A percentile compares a stretch with the other conserved stretches of the same genome.
Evolutionary conservation across 2,888 invertebrate species (phyloP).

Genomic region (Marasmarcha lunaedactyla): DNA sequence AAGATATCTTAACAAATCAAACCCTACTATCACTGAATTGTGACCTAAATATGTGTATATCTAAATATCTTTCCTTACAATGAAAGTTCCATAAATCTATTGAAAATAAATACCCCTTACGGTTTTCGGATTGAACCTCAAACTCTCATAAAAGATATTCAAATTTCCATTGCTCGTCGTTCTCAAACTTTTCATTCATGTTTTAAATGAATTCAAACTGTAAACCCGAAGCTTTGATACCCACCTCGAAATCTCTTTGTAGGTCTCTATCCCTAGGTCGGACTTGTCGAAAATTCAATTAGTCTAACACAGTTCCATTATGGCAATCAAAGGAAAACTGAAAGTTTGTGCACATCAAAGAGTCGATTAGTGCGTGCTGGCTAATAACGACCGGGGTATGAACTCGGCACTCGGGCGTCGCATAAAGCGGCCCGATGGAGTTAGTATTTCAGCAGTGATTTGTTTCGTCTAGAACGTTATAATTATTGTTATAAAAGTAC

Average conservation of each 20-base stretch:
- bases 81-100: too few species aligned
- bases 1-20: too few species aligned
- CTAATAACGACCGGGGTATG: constrained; percentile 33
- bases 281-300: constrained; percentile 59
- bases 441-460: too few species aligned
- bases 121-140: too few species aligned
- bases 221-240: not conserved
- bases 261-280: constrained; percentile 18
- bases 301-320: constrained; percentile 61
- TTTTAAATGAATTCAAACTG: not conserved
- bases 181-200: constrained; percentile 1
- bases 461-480: too few species aligned
- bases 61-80: too few species aligned
- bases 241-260: not conserved
- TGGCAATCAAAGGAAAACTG: constrained; percentile 59
- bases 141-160: too few species aligned
- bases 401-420: constrained; percentile 17
- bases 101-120: too few species aligned
- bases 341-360: constrained; percentile 63
- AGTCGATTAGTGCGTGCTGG: constrained; percentile 47
- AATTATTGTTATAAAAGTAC: too few species aligned
- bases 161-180: not conserved
- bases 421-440: constrained; percentile 13
- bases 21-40: too few species aligned
- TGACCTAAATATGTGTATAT: too few species aligned